Base-by-base conservation (phyloP, 2,113 vertebrate species). In the Acanthochromis polyacanthus region DNA sequence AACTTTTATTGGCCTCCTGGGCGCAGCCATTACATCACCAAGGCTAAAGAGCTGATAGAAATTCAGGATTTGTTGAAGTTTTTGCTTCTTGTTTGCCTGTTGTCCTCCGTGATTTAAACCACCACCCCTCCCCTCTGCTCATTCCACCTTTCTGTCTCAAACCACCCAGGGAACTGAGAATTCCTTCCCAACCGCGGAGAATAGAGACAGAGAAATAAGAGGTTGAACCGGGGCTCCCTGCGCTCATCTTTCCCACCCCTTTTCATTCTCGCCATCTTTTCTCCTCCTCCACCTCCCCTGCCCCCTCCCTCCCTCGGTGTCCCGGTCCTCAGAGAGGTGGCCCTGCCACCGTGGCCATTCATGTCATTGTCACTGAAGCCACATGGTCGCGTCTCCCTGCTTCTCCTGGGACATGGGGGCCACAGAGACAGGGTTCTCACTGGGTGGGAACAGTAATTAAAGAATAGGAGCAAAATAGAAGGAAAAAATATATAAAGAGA, bases 371-470 rank as follows among this genome's bases (percentile, higher is more conserved):
- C 91, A 94, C 87, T 60, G 25, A 83, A 93, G 87, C 89, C 92
- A 91, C 93, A 93, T 93, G 92, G 90, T 79, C 77, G 88, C 89
- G 86, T 93, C 88, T 90, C 89, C 88, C 78, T 82, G 82, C 84
- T 88, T 88, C 90, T 93, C 92, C 52, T 86, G 92, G 91, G 91
- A 93, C 79, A 63, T 50, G 68, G 55, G 84, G 82, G 81, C 30
- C 75, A 78, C 65, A 55, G 68, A 90, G 88, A 87, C 88, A 69
- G 88, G 78, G 89, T 67, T 80, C 87, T 91, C 81, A 48, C 88
- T 91, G 92, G 93, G 91, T 93, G 91, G 94, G 91, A 92, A 92
- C 90, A 91, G 92, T 93, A 94, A 94, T 93, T 93, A 94, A 94
- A 93, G 89, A 92, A 92, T 91, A 92, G 85, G 90, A 61, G 75